phyloP scores from a whole-genome alignment of 2,113 vertebrate genomes.

The Clarias batrachus region DNA sequence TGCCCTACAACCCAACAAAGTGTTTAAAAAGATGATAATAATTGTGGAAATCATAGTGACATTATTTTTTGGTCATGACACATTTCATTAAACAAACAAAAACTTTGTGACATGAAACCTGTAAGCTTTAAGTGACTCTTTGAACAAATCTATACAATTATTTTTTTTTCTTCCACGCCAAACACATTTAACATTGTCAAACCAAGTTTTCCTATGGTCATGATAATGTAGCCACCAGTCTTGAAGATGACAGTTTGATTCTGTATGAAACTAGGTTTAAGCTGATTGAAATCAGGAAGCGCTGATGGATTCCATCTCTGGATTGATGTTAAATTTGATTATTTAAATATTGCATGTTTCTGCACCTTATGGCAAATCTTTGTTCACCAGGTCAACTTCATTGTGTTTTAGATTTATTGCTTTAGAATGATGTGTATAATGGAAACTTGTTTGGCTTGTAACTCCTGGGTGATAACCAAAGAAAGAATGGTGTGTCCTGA shows the following conservation, averaged over 20 bases:
- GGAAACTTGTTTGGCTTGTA: background rate
- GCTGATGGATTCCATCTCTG: background rate
- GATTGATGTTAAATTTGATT: background rate
- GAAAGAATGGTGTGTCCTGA: no score
- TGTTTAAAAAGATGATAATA: background rate
- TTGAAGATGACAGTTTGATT: background rate
- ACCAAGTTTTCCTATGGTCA: background rate
- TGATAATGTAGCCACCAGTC: background rate
- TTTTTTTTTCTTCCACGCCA: background rate
- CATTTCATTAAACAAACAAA: no score
- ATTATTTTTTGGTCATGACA: background rate
- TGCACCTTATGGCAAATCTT: background rate
- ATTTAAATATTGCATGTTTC: background rate
- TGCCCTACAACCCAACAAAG: background rate
- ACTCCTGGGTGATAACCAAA: background rate
- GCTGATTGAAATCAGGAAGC: background rate
- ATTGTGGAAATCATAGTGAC: background rate
- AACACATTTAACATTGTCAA: background rate
- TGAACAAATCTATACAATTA: background rate
- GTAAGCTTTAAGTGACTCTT: background rate
- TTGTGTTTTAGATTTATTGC: background rate
- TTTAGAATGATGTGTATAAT: background rate
- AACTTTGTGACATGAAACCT: background rate
- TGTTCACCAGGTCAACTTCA: background rate
- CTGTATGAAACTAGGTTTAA: background rate